phyloP scores from a whole-genome alignment of 2,888 invertebrate genomes.

The Eledona agricola region DNA sequence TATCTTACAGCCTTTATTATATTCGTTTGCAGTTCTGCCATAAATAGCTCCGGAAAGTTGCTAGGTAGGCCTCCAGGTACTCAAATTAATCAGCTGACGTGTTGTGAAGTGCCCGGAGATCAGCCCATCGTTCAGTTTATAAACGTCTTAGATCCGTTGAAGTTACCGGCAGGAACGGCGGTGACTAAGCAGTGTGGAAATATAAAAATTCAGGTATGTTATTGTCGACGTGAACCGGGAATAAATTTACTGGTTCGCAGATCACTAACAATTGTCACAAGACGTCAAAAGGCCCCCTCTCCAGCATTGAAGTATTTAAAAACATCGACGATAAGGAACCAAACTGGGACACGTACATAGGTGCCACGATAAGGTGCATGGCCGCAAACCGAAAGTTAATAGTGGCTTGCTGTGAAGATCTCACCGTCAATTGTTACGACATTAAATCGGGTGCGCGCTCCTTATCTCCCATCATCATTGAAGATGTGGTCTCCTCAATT shows the following conservation, averaged over 20 bases:
- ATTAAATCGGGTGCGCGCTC: conserved; percentile 64
- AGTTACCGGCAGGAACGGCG: conserved; percentile 55
- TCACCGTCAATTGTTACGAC: conserved; percentile 71
- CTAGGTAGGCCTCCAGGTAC: conserved; percentile 55
- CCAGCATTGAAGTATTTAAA: conserved; percentile 68
- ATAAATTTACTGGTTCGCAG: conserved; percentile 43
- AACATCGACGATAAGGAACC: conserved; percentile 68
- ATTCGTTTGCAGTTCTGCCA: conserved; percentile 21
- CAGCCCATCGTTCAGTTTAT: conserved; percentile 60
- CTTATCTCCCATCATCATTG: conserved; percentile 67
- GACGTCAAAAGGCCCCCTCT: conserved; percentile 69
- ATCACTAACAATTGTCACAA: conserved; percentile 59
- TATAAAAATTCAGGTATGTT: conserved; percentile 59
- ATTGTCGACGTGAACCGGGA: conserved; percentile 10
- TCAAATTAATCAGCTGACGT: conserved; percentile 60
- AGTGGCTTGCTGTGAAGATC: conserved; percentile 74
- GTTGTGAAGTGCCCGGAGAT: conserved; percentile 61
- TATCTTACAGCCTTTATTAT: neutral
- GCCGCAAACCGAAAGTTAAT: conserved; percentile 69
- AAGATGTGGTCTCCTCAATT: conserved; percentile 69
- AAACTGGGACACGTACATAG: conserved; percentile 76
- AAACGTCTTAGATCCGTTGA: conserved; percentile 58
- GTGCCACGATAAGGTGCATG: conserved; percentile 69
- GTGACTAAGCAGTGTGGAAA: conserved; percentile 55
- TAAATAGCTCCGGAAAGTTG: conserved; percentile 37